Evolutionary conservation across 2,797 vertebrate species (phyloP).

Genomic region (Xyrichtys novacula): DNA sequence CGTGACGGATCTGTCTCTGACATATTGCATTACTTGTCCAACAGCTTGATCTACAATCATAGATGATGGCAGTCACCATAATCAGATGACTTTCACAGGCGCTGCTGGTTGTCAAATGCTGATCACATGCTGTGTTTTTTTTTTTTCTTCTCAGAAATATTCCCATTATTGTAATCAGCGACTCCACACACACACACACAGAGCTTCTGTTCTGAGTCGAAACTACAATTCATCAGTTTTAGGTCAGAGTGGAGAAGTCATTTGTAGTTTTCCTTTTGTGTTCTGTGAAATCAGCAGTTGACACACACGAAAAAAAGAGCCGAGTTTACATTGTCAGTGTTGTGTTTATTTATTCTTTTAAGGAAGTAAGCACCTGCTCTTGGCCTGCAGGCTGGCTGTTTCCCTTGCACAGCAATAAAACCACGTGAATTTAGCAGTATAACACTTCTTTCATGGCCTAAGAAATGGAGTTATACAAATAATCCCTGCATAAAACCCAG

Average conservation of each 20-base stretch:
- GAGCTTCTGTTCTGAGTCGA: slow-evolving; percentile 39
- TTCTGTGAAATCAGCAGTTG: slow-evolving; percentile 28
- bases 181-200: not conserved
- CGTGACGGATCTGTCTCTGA: not conserved
- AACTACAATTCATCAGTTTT: slow-evolving; percentile 58
- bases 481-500: not conserved
- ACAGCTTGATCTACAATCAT: not conserved
- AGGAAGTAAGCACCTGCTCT: slow-evolving; percentile 28
- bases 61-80: slow-evolving; percentile 2
- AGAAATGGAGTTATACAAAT: not conserved
- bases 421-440: not conserved
- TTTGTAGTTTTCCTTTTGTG: slow-evolving; percentile 21
- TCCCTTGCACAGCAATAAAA: not conserved
- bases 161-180: slow-evolving; percentile 15
- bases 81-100: slow-evolving; percentile 51
- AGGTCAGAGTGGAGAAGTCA: slow-evolving; percentile 3
- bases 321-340: not conserved
- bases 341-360: slow-evolving; percentile 8
- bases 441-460: not conserved
- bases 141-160: slow-evolving; percentile 1
- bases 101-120: slow-evolving; percentile 58
- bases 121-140: slow-evolving; percentile 63
- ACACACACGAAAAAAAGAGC: slow-evolving; percentile 13
- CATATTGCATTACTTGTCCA: not conserved
- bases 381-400: not conserved